A percentile compares a stretch with the other conserved stretches of the same genome.
phyloP scores from a whole-genome alignment of 2,888 invertebrate species.

The Tipula confusa region DNA sequence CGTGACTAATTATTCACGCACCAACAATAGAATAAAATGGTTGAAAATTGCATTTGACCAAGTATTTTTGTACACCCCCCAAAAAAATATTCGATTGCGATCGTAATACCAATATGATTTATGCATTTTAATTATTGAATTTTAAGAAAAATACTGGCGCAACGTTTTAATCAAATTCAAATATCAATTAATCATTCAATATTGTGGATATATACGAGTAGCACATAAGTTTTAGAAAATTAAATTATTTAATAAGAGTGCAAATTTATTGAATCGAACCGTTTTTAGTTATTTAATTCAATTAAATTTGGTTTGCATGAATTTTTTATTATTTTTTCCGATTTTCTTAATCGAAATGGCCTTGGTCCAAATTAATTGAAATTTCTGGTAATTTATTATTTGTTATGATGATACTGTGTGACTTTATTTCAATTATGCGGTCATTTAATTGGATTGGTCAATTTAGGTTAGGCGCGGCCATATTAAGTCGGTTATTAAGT shows the following conservation, averaged over 20 bases:
- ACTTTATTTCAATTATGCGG: not conserved
- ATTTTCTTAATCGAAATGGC: not conserved
- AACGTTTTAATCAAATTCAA: not conserved
- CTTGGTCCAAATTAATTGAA: conserved; percentile 16
- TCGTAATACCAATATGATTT: not conserved
- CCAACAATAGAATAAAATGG: not conserved
- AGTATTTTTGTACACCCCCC: too few relatives aligned
- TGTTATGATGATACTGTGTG: not conserved
- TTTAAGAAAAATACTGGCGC: not conserved
- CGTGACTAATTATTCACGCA: too few relatives aligned
- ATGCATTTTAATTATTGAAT: not conserved
- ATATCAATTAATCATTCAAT: not conserved
- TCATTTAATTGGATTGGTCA: not conserved
- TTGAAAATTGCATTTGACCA: not conserved
- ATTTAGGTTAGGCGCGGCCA: not conserved
- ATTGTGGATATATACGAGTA: too few relatives aligned
- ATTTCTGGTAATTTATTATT: not conserved
- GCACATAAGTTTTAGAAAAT: not conserved
- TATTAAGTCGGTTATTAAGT: too few relatives aligned
- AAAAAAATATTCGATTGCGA: not conserved
- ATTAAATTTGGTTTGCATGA: not conserved
- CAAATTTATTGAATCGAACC: not conserved
- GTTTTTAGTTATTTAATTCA: not conserved
- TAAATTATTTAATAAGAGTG: not conserved
- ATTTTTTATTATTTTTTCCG: not conserved